These are phyloP conservation scores for Sialia sialis DNA, from an alignment of 2,113 vertebrate genomes.

Conservation along the genomic window DNA sequence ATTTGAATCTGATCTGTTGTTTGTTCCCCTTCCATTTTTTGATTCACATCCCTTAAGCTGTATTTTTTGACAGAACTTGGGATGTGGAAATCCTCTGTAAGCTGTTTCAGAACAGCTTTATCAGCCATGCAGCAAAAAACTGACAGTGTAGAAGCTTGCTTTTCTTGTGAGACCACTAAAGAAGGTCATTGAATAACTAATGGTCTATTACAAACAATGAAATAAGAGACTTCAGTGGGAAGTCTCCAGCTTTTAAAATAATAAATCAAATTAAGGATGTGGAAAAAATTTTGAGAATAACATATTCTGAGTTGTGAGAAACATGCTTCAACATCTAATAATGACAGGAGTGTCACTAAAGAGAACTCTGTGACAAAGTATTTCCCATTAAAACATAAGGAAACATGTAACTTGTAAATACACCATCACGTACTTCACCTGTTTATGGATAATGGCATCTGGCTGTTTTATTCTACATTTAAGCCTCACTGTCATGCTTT, in stretches of 20 bases:
- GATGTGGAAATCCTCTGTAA: background rate
- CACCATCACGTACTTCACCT: background rate
- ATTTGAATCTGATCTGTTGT: background rate
- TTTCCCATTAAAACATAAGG: background rate
- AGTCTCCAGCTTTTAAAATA: conserved; percentile 45
- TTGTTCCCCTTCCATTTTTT: background rate
- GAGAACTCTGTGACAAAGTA: background rate
- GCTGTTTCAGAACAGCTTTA: conserved; percentile 19
- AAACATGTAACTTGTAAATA: background rate
- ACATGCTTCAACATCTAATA: background rate
- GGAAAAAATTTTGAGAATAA: background rate
- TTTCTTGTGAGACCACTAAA: conserved; percentile 58
- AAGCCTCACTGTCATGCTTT: background rate
- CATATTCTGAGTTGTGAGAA: background rate
- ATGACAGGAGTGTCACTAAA: background rate
- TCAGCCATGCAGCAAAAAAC: conserved; percentile 22
- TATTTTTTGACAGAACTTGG: background rate
- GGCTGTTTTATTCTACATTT: background rate
- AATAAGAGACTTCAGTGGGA: conserved; percentile 28
- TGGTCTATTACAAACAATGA: conserved; percentile 35
- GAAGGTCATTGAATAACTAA: conserved; percentile 54
- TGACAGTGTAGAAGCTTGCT: background rate
- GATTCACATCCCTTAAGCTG: background rate
- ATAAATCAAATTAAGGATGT: conserved; percentile 43
- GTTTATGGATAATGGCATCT: background rate